Base-by-base conservation (phyloP, 2,888 invertebrate genomes). In the Xanthorhoe designata region DNA sequence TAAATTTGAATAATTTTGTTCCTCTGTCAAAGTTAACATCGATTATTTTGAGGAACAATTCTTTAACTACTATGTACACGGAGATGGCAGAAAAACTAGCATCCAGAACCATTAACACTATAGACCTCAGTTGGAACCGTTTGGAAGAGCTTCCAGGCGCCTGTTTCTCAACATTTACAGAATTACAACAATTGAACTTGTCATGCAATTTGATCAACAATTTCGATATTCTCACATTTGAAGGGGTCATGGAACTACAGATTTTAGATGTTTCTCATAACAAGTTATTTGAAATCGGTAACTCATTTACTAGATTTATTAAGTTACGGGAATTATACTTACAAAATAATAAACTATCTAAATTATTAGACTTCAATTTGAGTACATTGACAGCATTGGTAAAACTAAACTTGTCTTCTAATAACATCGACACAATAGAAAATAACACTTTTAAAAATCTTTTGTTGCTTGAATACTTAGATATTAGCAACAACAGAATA, bases 401-500 rank as follows among this genome's bases (percentile, higher is more conserved):
- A 8, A 49, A 9, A 13, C 49, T 69, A 18, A 69, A 65, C 35
- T 63, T 69, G 49, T 69, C 68, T 15, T 65, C 62, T 15, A 69
- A 69, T 24, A 0, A 17, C 0, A 65, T 69, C n/a, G 53, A 57
- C 17, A 15, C n/a, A 8, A 35, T 69, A 15, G 68, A 69, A 55
- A 63, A 15, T 10, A 51, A 63, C 18, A 42, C 62, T 1, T 69
- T 69, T 32, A 65, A 65, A 63, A 63, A 6, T 19, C 32, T 60
- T 9, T 10, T 50, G 4, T 17, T 53, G 29, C 47, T 69, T 13
- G 29, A 63, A 60, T 56, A 62, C 45, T 57, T 73, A 50, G 73
- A 73, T n/a, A 52, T 71, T 9, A 64, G 66, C n/a, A n/a, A 66
- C 15, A 73, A 73, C 38, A 55, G 62, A 49, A 19, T 73, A 19